Evolutionary conservation across 2,797 vertebrate genomes (phyloP), one percentile per base, ranked within the genome.

Genomic region (Microctenopoma lineatum): DNA sequence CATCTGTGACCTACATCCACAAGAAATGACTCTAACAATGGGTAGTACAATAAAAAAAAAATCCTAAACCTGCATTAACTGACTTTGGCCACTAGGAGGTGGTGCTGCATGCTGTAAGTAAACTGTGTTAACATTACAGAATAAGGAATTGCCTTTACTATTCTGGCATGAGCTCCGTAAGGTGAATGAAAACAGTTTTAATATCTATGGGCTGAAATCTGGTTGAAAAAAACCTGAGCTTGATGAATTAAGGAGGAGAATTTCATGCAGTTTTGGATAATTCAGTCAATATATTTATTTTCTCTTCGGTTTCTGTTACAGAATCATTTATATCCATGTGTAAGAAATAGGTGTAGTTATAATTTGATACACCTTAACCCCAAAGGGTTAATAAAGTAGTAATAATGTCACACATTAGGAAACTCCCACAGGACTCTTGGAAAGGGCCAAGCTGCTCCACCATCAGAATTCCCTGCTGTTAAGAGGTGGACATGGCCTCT

Each of bases 391-490:
- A 3, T 32, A 9, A 3, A 1, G 27, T 29, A 38, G 1, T 38
- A 38, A 3, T 38, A 12, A 29, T 29, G 39, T 99, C 96, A 0
- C 98, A 99, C 91, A 99, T 96, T 48, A 97, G 95, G 92, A 99
- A 98, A 73, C 87, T 98, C 7, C 98, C 98, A 0, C 97, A 96
- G 34, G 96, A 88, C 0, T 98, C 96, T 0, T 99, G 98, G 89
- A 99, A 99, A 8, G 0, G 98, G 97, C 98, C 98, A 99, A 0
- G 97, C 94, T 0, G 85, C 2, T 96, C 96, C 83, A 98, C 92
- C 92, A 96, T 96, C 81, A 98, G 93, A 3, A 32, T 5, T 6
- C 5, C 1, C 29, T 32, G 29, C 5, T 32, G 5, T 32, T 5
- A 32, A 32, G 29, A 32, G 5, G 29, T 32, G 7, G 5, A 32